Evolutionary conservation across 2,113 vertebrate species (phyloP).

Genomic region (Sapajus apella): DNA sequence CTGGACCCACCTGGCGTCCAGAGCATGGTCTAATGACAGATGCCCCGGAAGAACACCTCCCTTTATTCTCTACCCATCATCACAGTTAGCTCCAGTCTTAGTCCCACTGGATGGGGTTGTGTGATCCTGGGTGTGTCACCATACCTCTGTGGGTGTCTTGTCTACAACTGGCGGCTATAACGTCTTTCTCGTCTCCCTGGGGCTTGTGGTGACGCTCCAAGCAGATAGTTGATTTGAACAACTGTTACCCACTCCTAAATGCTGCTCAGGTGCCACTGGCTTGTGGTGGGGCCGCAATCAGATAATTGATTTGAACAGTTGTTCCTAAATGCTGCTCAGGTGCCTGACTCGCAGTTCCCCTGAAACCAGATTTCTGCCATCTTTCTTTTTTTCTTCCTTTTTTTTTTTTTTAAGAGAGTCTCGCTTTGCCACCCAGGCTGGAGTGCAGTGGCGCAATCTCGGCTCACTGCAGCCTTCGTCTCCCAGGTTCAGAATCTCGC

Average conservation of each 20-base stretch:
- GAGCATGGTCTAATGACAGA: accelerated
- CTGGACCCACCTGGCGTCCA: not conserved
- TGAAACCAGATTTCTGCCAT: not conserved
- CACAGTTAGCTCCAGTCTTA: not conserved
- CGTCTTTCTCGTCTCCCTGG: not conserved
- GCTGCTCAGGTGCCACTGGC: not conserved
- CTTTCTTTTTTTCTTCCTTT: not conserved
- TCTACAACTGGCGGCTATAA: not conserved
- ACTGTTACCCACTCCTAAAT: not conserved
- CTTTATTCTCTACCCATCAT: not conserved
- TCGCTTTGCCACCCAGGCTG: no score
- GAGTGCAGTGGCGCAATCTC: no score
- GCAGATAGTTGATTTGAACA: not conserved
- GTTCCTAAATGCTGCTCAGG: not conserved
- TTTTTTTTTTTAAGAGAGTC: no score
- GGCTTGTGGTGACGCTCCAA: not conserved
- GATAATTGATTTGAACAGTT: not conserved
- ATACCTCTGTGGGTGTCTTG: not conserved
- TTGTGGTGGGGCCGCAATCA: not conserved
- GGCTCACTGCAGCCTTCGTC: no score
- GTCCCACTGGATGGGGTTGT: no score
- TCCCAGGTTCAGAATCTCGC: no score
- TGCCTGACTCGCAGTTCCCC: not conserved
- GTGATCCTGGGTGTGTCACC: no score
- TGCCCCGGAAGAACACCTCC: not conserved